These are phyloP conservation scores for Solenodon paradoxus DNA, from an alignment of 2,113 vertebrate species.

Conservation along the genomic window DNA sequence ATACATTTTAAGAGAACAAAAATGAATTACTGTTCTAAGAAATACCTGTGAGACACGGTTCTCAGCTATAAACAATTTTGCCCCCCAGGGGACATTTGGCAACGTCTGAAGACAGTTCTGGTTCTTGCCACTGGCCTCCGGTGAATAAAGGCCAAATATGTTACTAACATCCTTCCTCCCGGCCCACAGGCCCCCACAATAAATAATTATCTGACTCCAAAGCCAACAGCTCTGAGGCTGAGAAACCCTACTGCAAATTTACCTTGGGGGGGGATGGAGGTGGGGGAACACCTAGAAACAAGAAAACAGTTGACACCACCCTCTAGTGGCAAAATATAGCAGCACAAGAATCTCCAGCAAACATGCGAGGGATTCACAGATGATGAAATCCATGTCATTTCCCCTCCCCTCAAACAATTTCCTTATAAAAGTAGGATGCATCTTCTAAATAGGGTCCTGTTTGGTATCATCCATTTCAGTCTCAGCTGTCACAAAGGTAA, in stretches of 20 bases:
- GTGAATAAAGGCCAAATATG: background rate
- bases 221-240: background rate
- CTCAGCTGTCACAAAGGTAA: background rate
- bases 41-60: background rate
- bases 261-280: fast-evolving
- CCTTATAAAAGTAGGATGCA: background rate
- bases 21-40: background rate
- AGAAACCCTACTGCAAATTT: background rate
- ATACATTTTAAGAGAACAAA: background rate
- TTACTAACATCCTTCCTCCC: no score
- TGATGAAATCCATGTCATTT: background rate
- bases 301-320: background rate
- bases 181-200: background rate
- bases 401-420: background rate
- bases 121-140: background rate
- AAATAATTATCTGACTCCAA: background rate
- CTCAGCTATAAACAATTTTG: background rate
- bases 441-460: background rate
- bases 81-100: background rate
- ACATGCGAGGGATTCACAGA: background rate
- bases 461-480: background rate
- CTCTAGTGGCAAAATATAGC: conserved; percentile 42
- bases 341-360: background rate
- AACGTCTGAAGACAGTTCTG: background rate
- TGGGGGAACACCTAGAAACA: background rate